phyloP scores from a whole-genome alignment of 2,888 invertebrate genomes.

The Agrotis exclamationis region DNA sequence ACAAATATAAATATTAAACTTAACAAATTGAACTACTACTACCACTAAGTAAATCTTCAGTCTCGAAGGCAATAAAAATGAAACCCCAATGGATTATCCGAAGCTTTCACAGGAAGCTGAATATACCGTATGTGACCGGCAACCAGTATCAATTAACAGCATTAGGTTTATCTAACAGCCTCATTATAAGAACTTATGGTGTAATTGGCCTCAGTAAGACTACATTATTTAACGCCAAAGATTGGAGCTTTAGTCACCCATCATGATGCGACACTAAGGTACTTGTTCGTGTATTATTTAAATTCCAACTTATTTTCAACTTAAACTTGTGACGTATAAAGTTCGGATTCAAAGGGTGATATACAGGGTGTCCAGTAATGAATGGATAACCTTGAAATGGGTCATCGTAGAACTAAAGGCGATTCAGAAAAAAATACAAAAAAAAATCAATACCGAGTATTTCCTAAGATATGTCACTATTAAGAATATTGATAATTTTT shows the following conservation, averaged over 20 bases:
- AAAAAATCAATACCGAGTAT: no score
- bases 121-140: slow-evolving; percentile 50
- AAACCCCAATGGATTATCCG: slow-evolving; percentile 40
- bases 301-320: slow-evolving; percentile 56
- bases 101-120: slow-evolving; percentile 32
- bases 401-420: no score
- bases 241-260: slow-evolving; percentile 76
- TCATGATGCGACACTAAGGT: slow-evolving; percentile 73
- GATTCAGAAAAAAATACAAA: no score
- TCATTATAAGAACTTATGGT: slow-evolving; percentile 82
- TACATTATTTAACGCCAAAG: slow-evolving; percentile 86
- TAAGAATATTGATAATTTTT: no score
- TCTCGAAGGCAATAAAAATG: slow-evolving; percentile 50
- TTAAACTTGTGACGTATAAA: slow-evolving; percentile 38
- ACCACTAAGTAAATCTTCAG: slow-evolving; percentile 31
- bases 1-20: slow-evolving; percentile 20
- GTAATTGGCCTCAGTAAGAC: slow-evolving; percentile 81
- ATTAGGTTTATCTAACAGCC: slow-evolving; percentile 83
- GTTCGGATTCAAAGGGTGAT: slow-evolving; percentile 17
- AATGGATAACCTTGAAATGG: no score
- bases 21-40: slow-evolving; percentile 13
- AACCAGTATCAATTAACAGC: slow-evolving; percentile 80
- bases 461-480: no score
- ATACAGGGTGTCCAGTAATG: no score
- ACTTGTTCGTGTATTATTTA: slow-evolving; percentile 64